phyloP scores from a whole-genome alignment of 2,797 vertebrate species.

The Triplophysa bombifrons region DNA sequence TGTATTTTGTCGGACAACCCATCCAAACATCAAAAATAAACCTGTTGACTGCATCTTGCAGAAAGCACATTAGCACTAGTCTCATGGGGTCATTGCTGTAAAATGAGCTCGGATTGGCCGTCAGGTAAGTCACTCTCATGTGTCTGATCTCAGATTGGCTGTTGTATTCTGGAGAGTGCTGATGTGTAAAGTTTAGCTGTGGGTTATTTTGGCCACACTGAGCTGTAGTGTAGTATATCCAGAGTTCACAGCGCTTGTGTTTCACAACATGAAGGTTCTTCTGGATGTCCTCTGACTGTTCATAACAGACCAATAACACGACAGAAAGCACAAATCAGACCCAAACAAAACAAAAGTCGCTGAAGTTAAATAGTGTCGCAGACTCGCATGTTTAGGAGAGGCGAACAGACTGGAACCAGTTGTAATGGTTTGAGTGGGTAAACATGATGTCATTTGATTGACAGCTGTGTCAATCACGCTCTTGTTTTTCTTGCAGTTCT shows the following conservation, averaged over 20 bases:
- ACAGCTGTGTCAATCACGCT: background rate
- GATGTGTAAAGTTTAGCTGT: slow-evolving; percentile 74
- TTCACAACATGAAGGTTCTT: background rate
- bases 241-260: background rate
- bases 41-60: background rate
- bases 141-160: slow-evolving; percentile 70
- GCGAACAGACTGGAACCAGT: too few species aligned
- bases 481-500: slow-evolving; percentile 78
- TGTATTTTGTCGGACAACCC: background rate
- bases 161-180: slow-evolving; percentile 63
- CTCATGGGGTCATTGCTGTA: background rate
- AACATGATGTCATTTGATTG: background rate
- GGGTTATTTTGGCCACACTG: slow-evolving; percentile 34
- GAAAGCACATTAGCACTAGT: background rate
- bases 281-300: background rate
- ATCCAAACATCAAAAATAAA: background rate
- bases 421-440: too few species aligned
- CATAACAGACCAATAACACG: background rate
- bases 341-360: background rate
- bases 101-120: slow-evolving; percentile 64
- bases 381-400: too few species aligned
- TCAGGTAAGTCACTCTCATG: slow-evolving; percentile 64
- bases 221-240: background rate
- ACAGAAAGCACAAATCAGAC: background rate
- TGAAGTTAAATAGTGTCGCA: too few species aligned